Base-by-base conservation (phyloP, 2,113 vertebrate genomes). In the Narcine bancroftii region DNA sequence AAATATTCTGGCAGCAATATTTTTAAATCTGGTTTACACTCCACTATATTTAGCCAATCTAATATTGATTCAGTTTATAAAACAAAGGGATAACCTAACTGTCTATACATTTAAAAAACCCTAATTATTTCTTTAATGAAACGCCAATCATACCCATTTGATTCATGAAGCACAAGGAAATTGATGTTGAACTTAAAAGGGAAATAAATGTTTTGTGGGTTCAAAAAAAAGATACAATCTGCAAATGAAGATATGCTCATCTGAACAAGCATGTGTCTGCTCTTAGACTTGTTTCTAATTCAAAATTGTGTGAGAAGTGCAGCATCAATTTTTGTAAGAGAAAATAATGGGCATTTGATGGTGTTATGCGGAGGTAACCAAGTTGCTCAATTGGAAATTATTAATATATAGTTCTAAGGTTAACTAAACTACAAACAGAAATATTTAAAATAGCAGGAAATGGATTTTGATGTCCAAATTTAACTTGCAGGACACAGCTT, bases 1-100 rank as follows among this genome's bases (percentile, higher is more conserved):
- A 96, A 97, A 97, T 98, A 99, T 98, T 98, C 98, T 96, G 94
- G 96, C 97, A 96, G 95, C 94, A 95, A 96, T 97, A 97, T 98
- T 99, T 98, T 99, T 97, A 98, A 98, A 97, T 95, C 93, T 94
- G 95, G 95, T 95, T 95, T 96, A 96, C 96, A 95, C 94, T 94
- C 94, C 93, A 94, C 94, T 97, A 97, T 96, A 97, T 97, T 97
- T 98, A 98, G 96, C 93, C 0, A 92, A 92, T 93, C 93, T 94
- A 96, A 96, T 65, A 47, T 91, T 69, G 63, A 91, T 91, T 29
- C 65, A 91, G 36, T 66, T 69, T 45, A 69, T 91, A 69, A 91
- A 91, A 91, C 89, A 71, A 71, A 91, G 65, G 89, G 89, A 91
- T 69, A 91, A 47, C 89, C 63, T 91, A 91, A 45, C 89, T 47